These are phyloP conservation scores for Diplodus sargus DNA, from an alignment of 2,797 vertebrate species.

Conservation along the genomic window DNA sequence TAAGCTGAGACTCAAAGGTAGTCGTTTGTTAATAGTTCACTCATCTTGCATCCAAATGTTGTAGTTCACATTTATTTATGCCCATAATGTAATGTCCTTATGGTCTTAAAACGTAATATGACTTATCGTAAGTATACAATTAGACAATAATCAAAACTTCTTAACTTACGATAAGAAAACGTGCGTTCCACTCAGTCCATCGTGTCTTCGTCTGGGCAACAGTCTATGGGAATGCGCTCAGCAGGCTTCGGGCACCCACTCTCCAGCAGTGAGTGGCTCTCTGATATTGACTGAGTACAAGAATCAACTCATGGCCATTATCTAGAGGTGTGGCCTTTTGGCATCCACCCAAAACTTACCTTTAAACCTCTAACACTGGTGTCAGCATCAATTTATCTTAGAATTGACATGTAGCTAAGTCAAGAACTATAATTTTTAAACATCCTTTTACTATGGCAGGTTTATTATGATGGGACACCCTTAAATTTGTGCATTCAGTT, in stretches of 20 bases:
- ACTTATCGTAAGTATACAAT: not conserved
- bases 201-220: not conserved
- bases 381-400: constrained; percentile 1
- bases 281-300: constrained; percentile 23
- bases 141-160: not conserved
- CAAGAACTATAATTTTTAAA: not conserved
- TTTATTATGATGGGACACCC: not conserved
- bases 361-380: constrained; percentile 12
- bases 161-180: constrained; percentile 34
- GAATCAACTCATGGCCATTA: constrained; percentile 35
- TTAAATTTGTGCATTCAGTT: not conserved
- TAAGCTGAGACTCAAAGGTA: not conserved
- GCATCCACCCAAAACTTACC: constrained; percentile 27
- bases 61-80: not conserved
- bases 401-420: not conserved
- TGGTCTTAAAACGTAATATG: constrained; percentile 2
- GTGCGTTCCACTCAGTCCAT: constrained; percentile 42
- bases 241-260: constrained; percentile 28
- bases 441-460: not conserved
- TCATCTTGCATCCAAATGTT: not conserved
- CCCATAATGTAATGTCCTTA: not conserved
- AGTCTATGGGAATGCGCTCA: not conserved
- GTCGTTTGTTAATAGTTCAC: not conserved
- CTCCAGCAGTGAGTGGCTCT: not conserved
- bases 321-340: constrained; percentile 63